Percentiles rank a stretch among this genome's conserved stretches.
phyloP scores from a whole-genome alignment of 2,113 vertebrate genomes.

The Potamarius usumacintae region DNA sequence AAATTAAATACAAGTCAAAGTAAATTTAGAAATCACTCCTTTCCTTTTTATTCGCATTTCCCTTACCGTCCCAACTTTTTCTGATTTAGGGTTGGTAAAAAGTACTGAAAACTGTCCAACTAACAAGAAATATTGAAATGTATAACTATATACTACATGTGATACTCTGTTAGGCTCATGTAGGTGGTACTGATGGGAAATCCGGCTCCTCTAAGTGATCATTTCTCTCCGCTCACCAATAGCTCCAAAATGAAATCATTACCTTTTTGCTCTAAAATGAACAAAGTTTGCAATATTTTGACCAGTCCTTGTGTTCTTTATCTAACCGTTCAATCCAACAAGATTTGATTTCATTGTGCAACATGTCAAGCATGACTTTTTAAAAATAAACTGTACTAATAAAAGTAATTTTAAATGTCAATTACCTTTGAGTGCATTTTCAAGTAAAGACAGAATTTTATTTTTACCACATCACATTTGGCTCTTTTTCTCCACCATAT shows the following conservation, averaged over 20 bases:
- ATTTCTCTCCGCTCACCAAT: not conserved
- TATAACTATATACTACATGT: not conserved
- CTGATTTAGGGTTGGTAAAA: no score
- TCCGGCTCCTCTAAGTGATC: not conserved
- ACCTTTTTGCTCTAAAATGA: not conserved
- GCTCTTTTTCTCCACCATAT: not conserved
- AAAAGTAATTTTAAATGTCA: not conserved
- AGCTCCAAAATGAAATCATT: not conserved
- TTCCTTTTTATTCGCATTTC: no score
- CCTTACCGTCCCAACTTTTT: no score
- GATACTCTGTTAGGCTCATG: not conserved
- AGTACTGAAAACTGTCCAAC: no score
- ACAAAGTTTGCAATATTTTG: not conserved
- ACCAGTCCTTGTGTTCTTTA: not conserved
- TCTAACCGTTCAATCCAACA: not conserved
- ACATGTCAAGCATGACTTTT: not conserved
- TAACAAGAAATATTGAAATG: not conserved
- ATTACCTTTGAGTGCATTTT: not conserved
- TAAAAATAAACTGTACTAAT: not conserved
- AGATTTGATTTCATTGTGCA: not conserved
- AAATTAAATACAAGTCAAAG: no score
- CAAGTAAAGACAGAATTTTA: not conserved
- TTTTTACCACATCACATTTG: not conserved
- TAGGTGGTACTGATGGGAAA: not conserved
- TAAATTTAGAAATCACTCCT: no score